Percentiles rank a stretch among this genome's conserved stretches.
These are phyloP conservation scores for Adoxophyes honmai DNA, from an alignment of 1,140 invertebrate species.

Conservation along the genomic window DNA sequence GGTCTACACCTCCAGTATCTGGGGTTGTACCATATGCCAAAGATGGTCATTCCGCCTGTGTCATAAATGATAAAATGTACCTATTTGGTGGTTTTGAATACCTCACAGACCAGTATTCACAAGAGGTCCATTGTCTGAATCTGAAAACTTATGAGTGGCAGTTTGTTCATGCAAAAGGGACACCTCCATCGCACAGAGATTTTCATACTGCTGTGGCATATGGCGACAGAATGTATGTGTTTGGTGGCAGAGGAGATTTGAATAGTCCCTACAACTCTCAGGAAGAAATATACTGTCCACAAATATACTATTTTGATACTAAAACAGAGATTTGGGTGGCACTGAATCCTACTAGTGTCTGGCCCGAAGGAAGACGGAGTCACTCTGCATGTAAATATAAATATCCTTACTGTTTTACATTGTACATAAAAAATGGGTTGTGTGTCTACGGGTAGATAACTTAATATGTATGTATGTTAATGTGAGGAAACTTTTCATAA, in stretches of 20 bases:
- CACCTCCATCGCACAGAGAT: constrained; percentile 85
- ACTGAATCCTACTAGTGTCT: constrained; percentile 75
- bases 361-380: constrained; percentile 86
- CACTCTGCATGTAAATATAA: constrained; percentile 89
- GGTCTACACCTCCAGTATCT: constrained; percentile 81
- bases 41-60: constrained; percentile 93
- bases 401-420: constrained; percentile 14
- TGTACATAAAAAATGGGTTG: constrained; percentile 15
- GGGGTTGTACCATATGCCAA: constrained; percentile 86
- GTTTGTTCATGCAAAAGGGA: constrained; percentile 79
- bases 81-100: constrained; percentile 94
- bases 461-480: no score
- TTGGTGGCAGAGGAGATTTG: constrained; percentile 88
- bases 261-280: constrained; percentile 81
- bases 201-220: constrained; percentile 91
- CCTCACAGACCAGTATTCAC: constrained; percentile 86
- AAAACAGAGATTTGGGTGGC: constrained; percentile 82
- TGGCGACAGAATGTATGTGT: constrained; percentile 88
- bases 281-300: constrained; percentile 87
- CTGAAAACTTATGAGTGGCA: constrained; percentile 86
- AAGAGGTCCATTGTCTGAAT: constrained; percentile 87
- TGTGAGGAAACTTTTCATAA: no score
- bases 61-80: constrained; percentile 90
- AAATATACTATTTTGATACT: constrained; percentile 87
- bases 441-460: no score